phyloP scores from a whole-genome alignment of 2,113 vertebrate genomes.

The Echinops telfairi region DNA sequence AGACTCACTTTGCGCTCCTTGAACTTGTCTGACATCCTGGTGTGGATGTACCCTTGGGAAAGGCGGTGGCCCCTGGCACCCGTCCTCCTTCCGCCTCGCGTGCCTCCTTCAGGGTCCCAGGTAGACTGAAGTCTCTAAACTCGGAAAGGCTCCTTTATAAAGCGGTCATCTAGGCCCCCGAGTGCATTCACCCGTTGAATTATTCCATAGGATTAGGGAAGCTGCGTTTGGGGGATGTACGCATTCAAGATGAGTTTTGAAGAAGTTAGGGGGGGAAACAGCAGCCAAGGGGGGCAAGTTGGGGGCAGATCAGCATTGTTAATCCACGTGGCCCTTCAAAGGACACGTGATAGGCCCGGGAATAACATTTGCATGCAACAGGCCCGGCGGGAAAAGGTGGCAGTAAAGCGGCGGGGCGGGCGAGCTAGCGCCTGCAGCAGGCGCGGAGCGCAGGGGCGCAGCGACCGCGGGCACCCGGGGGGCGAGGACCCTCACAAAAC shows the following conservation, averaged over 20 bases:
- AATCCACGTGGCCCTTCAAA: conserved; percentile 97
- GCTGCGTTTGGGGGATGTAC: conserved; percentile 90
- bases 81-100: conserved; percentile 53
- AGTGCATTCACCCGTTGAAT: conserved; percentile 91
- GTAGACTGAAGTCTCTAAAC: conserved; percentile 85
- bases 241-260: conserved; percentile 94
- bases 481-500: conserved; percentile 86
- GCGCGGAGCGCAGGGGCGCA: conserved; percentile 90
- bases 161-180: conserved; percentile 89
- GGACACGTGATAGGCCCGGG: conserved; percentile 93
- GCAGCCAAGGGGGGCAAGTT: conserved; percentile 88
- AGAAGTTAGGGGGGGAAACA: conserved; percentile 88
- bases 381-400: conserved; percentile 87
- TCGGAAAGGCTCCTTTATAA: conserved; percentile 91
- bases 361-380: conserved; percentile 92
- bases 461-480: conserved; percentile 78
- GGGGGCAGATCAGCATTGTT: conserved; percentile 96
- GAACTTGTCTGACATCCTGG: conserved; percentile 93
- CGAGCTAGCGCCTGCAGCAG: conserved; percentile 61
- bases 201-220: conserved; percentile 95
- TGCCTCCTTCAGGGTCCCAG: conserved; percentile 77
- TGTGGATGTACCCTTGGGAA: conserved; percentile 46
- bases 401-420: conserved; percentile 65
- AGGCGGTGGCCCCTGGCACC: conserved; percentile 56
- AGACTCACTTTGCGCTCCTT: conserved; percentile 96